A percentile compares a stretch with the other conserved stretches of the same genome.
These are phyloP conservation scores for Cololabis saira DNA, from an alignment of 2,113 vertebrate genomes.

Conservation along the genomic window DNA sequence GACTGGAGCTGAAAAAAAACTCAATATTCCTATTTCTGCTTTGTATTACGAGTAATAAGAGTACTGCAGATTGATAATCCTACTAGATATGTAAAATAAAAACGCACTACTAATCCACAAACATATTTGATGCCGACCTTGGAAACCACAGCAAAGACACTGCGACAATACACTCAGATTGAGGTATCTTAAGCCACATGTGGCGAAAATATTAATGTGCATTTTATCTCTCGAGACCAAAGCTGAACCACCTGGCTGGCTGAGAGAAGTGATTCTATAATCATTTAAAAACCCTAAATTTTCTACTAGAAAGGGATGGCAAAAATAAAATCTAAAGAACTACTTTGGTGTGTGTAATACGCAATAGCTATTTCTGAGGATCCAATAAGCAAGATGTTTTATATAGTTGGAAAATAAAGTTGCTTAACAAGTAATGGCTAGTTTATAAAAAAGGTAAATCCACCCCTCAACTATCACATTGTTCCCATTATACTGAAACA, in stretches of 20 bases:
- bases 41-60: not conserved
- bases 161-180: slow-evolving; percentile 13
- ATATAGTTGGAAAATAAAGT: not conserved
- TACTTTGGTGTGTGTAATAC: not conserved
- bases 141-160: slow-evolving; percentile 14
- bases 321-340: not conserved
- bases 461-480: slow-evolving; percentile 27
- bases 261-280: not conserved
- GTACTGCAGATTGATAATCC: not conserved
- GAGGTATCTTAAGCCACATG: slow-evolving; percentile 39
- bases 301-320: not conserved
- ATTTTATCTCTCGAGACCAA: slow-evolving; percentile 1
- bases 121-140: not conserved
- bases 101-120: slow-evolving; percentile 2
- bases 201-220: slow-evolving; percentile 13
- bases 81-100: slow-evolving; percentile 4
- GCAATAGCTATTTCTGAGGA: no score
- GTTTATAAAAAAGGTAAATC: slow-evolving; percentile 27
- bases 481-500: not conserved
- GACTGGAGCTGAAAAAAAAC: not conserved
- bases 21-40: not conserved
- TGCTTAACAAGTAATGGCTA: not conserved
- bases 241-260: not conserved
- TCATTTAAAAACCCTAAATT: not conserved
- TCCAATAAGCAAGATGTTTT: no score